phyloP scores from a whole-genome alignment of 2,888 invertebrate genomes.

The Ophion costatus region DNA sequence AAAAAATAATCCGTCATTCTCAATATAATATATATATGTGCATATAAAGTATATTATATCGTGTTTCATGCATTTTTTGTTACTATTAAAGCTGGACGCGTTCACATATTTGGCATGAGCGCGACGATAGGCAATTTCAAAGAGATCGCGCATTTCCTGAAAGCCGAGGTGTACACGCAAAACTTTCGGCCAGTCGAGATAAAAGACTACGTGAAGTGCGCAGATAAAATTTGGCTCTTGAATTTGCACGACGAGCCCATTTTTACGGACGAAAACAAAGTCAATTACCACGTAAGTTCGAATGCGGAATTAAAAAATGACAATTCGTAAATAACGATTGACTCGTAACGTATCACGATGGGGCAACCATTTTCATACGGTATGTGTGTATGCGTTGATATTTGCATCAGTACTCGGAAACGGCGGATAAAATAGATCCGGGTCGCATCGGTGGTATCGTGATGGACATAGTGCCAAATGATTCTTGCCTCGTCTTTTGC shows the following conservation, averaged over 20 bases:
- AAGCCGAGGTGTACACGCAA: constrained; percentile 91
- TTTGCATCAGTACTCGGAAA: constrained; percentile 86
- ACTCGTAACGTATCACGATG: neutral
- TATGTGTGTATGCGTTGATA: constrained; percentile 39
- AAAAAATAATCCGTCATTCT: no score
- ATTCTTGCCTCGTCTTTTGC: constrained; percentile 95
- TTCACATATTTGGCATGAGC: constrained; percentile 98
- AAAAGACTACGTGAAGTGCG: constrained; percentile 92
- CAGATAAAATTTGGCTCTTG: constrained; percentile 86
- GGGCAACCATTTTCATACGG: neutral
- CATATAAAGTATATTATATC: neutral
- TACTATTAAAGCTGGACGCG: constrained; percentile 83
- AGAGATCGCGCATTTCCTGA: constrained; percentile 92
- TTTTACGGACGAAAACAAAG: constrained; percentile 84
- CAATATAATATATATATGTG: no score
- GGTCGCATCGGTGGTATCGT: constrained; percentile 92
- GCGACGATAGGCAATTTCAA: constrained; percentile 97
- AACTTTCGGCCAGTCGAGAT: constrained; percentile 96
- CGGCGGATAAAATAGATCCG: constrained; percentile 88
- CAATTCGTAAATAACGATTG: neutral
- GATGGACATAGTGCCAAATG: constrained; percentile 91
- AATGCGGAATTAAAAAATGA: no score
- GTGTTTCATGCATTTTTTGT: constrained; percentile 39
- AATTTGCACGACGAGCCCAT: constrained; percentile 85
- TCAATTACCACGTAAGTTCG: constrained; percentile 84